Percentiles rank a stretch among this genome's conserved stretches.
These are phyloP conservation scores for Zootoca vivipara DNA, from an alignment of 2,113 vertebrate species.

Conservation along the genomic window DNA sequence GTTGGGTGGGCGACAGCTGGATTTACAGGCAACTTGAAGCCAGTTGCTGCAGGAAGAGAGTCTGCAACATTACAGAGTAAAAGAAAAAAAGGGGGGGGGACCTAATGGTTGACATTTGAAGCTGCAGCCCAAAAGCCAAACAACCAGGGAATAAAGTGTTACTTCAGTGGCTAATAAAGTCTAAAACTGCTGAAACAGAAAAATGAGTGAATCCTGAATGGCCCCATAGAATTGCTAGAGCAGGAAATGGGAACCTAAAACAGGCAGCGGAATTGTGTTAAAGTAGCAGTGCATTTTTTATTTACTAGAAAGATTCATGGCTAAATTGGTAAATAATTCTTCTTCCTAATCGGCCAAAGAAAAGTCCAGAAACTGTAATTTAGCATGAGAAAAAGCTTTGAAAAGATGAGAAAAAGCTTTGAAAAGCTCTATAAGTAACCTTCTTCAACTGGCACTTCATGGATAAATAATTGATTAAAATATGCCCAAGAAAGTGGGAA, in stretches of 20 bases:
- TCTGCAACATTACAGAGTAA: background rate
- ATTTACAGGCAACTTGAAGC: background rate
- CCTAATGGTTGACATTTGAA: background rate
- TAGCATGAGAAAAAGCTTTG: background rate
- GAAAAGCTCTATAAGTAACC: background rate
- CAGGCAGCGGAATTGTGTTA: background rate
- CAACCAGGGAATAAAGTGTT: background rate
- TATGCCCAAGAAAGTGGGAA: background rate
- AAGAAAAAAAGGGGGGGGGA: background rate
- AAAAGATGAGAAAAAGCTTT: background rate
- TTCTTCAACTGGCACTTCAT: background rate
- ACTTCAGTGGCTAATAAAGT: background rate
- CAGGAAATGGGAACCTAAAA: background rate
- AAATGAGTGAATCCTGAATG: background rate
- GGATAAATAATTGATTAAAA: background rate
- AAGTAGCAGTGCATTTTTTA: background rate
- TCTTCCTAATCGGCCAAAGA: background rate
- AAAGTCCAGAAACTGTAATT: background rate
- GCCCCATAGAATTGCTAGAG: background rate
- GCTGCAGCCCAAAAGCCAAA: background rate
- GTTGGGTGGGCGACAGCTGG: background rate
- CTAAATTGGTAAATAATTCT: background rate
- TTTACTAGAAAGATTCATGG: background rate
- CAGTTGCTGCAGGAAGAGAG: background rate
- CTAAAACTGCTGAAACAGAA: background rate